Conservation (phyloP, 2,113 vertebrate species). For the Paraplagusia blochii region DNA sequence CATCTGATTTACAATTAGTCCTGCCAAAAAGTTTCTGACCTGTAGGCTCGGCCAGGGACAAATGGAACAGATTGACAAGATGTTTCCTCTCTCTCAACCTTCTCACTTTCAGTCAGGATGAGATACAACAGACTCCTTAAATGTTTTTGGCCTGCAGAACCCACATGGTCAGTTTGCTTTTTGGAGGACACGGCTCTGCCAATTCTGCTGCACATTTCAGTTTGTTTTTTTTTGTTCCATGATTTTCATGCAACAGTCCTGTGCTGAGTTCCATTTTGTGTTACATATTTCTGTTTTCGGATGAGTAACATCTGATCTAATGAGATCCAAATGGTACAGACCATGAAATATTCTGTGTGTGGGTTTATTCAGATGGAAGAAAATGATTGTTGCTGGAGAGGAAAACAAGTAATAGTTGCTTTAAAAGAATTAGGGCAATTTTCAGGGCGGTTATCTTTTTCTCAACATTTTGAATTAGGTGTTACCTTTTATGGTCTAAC, state of each 20-base stretch:
- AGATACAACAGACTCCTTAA: constrained; percentile 7
- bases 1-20: constrained; percentile 42
- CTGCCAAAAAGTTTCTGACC: constrained; percentile 37
- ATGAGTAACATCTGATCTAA: background rate
- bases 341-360: background rate
- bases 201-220: background rate
- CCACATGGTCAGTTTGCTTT: constrained; percentile 2
- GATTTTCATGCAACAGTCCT: background rate
- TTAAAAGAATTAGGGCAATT: too few species aligned
- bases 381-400: too few species aligned
- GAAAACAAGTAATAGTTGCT: too few species aligned
- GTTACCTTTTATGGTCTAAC: too few species aligned
- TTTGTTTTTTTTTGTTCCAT: background rate
- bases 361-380: background rate
- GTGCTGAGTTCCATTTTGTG: background rate
- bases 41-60: constrained; percentile 20
- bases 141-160: constrained; percentile 12
- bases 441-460: too few species aligned
- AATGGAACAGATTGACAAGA: constrained; percentile 45
- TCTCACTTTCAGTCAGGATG: constrained; percentile 35
- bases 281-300: background rate
- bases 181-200: constrained; percentile 13
- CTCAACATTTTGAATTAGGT: too few species aligned
- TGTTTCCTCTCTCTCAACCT: constrained; percentile 38
- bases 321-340: background rate